Evolutionary conservation across 2,888 invertebrate species (phyloP).

Genomic region (Drosophila ustulata): DNA sequence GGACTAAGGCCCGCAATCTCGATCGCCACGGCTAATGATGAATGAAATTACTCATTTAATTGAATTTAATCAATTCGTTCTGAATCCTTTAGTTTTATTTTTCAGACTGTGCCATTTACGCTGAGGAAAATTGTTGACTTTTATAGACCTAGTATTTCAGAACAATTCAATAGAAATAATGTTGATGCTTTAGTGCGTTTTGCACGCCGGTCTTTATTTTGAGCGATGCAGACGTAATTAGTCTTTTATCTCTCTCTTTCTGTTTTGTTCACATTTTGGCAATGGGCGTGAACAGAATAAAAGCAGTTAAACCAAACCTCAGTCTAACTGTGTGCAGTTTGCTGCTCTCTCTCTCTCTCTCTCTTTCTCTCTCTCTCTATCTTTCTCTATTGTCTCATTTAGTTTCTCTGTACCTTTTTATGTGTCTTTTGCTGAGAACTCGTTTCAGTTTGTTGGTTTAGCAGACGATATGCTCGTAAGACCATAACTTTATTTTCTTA

Average conservation of each 20-base stretch:
- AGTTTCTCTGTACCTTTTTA: conserved; percentile 6
- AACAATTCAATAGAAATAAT: conserved; percentile 26
- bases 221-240: conserved; percentile 54
- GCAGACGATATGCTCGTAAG: background rate
- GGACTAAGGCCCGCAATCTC: background rate
- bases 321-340: conserved; percentile 50
- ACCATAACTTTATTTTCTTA: conserved; percentile 24
- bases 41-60: conserved; percentile 2
- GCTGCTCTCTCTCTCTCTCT: conserved; percentile 2
- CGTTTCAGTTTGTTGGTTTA: conserved; percentile 28
- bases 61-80: background rate
- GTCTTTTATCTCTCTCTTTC: conserved; percentile 44
- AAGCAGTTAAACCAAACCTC: conserved; percentile 20
- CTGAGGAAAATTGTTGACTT: conserved; percentile 19
- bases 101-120: conserved; percentile 12
- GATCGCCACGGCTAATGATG: background rate
- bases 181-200: background rate
- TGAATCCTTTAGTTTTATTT: background rate
- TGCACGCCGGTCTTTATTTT: conserved; percentile 3
- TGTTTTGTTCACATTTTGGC: conserved; percentile 41
- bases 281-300: conserved; percentile 31
- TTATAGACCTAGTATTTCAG: background rate
- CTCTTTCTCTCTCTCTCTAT: background rate
- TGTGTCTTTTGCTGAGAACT: conserved; percentile 29
- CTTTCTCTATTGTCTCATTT: conserved; percentile 4